These are phyloP conservation scores for Tridacna gigas DNA, from an alignment of 2,888 invertebrate genomes.

Conservation along the genomic window DNA sequence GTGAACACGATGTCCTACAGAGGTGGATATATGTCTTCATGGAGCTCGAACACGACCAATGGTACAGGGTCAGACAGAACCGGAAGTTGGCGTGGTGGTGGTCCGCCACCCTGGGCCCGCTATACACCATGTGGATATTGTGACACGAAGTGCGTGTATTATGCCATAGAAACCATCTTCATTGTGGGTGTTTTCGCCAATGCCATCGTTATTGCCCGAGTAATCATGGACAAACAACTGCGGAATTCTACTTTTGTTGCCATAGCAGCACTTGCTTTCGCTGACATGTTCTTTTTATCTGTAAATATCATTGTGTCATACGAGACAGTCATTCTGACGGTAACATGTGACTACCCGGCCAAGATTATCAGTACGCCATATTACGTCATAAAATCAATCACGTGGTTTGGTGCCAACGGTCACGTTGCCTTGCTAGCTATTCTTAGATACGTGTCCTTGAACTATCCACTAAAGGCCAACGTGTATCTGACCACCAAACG, in stretches of 20 bases:
- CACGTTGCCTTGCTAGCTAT: conserved; percentile 57
- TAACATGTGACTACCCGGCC: conserved; percentile 24
- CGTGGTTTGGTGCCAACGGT: conserved; percentile 54
- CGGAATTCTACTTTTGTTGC: conserved; percentile 50
- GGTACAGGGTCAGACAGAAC: conserved; percentile 12
- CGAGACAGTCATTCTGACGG: conserved; percentile 33
- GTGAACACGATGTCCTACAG: neutral
- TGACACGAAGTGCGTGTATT: conserved; percentile 35
- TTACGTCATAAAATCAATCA: conserved; percentile 39
- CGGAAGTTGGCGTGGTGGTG: conserved; percentile 7
- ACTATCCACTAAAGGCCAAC: conserved; percentile 45
- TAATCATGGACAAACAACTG: conserved; percentile 34
- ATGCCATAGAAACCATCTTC: conserved; percentile 36
- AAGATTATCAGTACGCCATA: conserved; percentile 9
- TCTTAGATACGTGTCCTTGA: conserved; percentile 49
- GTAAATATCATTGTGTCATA: conserved; percentile 29
- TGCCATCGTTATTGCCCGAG: conserved; percentile 38
- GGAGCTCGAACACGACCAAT: neutral
- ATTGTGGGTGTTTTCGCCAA: conserved; percentile 46
- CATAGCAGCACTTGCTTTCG: conserved; percentile 48
- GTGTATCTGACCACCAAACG: conserved; percentile 34
- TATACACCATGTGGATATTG: conserved; percentile 41
- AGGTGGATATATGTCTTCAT: conserved; percentile 4
- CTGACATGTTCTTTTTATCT: conserved; percentile 42
- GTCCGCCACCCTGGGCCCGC: neutral